These are phyloP conservation scores for Sinonovacula constricta DNA, from an alignment of 1,140 invertebrate genomes.

Conservation along the genomic window DNA sequence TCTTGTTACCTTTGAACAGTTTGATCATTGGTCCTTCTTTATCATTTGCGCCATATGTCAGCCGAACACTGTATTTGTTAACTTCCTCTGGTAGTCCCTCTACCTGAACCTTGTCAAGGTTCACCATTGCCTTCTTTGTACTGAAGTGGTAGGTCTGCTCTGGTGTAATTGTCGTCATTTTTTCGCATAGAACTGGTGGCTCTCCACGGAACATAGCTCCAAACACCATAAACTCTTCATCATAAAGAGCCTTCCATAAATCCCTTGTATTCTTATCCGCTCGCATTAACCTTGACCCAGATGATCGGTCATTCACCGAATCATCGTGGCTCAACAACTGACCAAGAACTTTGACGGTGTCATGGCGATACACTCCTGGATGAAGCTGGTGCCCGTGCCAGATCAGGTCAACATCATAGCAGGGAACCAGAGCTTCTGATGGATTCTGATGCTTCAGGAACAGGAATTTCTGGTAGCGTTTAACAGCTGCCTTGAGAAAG, in stretches of 20 bases:
- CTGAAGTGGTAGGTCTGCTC: slow-evolving; percentile 59
- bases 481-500: slow-evolving; percentile 77
- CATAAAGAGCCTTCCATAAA: slow-evolving; percentile 69
- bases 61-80: slow-evolving; percentile 64
- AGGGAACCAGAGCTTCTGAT: slow-evolving; percentile 79
- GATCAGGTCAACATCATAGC: slow-evolving; percentile 81
- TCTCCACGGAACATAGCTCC: slow-evolving; percentile 77
- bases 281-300: slow-evolving; percentile 74
- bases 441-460: slow-evolving; percentile 78
- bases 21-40: slow-evolving; percentile 60
- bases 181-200: slow-evolving; percentile 64
- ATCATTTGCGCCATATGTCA: slow-evolving; percentile 61
- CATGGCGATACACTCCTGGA: slow-evolving; percentile 75
- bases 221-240: slow-evolving; percentile 67
- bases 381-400: slow-evolving; percentile 81
- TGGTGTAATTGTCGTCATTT: slow-evolving; percentile 55
- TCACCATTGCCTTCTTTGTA: slow-evolving; percentile 64
- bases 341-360: slow-evolving; percentile 78
- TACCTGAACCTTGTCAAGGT: slow-evolving; percentile 62
- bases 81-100: slow-evolving; percentile 60
- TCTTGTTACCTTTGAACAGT: slow-evolving; percentile 56
- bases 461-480: slow-evolving; percentile 80
- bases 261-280: slow-evolving; percentile 64
- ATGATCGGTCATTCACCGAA: slow-evolving; percentile 78
- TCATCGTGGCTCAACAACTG: slow-evolving; percentile 78